Base-by-base conservation (phyloP, 1,140 invertebrate species). In the Bombus superbus region DNA sequence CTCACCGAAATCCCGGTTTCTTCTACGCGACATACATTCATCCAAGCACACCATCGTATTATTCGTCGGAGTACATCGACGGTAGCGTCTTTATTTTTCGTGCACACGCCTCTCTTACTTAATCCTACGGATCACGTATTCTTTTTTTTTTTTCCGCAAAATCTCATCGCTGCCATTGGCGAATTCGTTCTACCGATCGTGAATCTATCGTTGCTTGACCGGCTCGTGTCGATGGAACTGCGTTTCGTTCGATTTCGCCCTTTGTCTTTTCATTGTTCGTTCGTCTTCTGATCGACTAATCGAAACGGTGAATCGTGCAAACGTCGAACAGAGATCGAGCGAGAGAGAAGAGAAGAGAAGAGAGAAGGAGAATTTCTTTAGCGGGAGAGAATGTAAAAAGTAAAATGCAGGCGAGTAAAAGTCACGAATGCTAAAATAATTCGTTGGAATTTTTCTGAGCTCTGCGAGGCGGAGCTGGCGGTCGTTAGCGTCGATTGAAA, bases 1-100 rank as follows among this genome's bases (percentile, higher is more conserved):
- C 57, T 62, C 57, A 25, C 13, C 75, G 75, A 62, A 62, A 77
- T 62, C 75, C 57, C 75, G 57, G 57, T n/a, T 62, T n/a, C 11
- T 40, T 77, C 57, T 10, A 38, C 25, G n/a, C 47, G 35, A 57
- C 47, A 1, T 25, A 22, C 47, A 76, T 32, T 76, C 74, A 40
- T 76, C 18, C n/a, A 74, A 74, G 10, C 72, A 35, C 47, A 76
- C 74, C 8, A n/a, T 38, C 28, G 47, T 53, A 53, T 13, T n/a
- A 75, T 13, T 18, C 66, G 66, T 13, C 5, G n/a, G 25, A 25
- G 44, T 76, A 53, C 8, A 59, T 76, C 74, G n/a, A 75, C 42
- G 25, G 47, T 47, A 57, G 10, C 13, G 35, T 59, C 13, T 62
- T 10, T 32, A n/a, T 32, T n/a, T 59, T 28, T 28, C 25, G n/a